Evolutionary conservation across 30 jellyfish, hydroid and myxozoan species (phyloP).

Genomic region (Calvadosia cruxmelitensis): DNA sequence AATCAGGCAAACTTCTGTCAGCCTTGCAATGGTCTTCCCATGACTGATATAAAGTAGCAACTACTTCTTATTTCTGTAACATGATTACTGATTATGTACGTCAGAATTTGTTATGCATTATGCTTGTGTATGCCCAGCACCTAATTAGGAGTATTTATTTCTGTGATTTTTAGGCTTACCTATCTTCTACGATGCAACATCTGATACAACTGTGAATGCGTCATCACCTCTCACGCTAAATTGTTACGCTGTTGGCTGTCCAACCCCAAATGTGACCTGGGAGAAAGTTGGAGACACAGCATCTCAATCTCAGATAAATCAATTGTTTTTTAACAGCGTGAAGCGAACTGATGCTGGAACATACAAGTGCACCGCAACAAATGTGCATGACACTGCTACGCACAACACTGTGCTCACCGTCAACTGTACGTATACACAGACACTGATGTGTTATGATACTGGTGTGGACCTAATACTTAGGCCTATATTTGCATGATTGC

Average conservation of each 20-base stretch:
- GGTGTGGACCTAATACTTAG: background rate
- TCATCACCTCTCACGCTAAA: background rate
- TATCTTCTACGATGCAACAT: background rate
- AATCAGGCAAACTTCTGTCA: no score
- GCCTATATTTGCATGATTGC: no score
- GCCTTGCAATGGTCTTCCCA: no score
- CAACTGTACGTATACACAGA: background rate
- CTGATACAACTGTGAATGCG: background rate
- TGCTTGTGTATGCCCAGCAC: no score
- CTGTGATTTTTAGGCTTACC: background rate
- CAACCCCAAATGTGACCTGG: background rate
- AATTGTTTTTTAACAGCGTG: no score
- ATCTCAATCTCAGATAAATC: background rate
- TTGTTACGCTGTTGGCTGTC: background rate
- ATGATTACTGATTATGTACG: no score
- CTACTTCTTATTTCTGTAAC: no score
- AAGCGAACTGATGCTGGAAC: background rate
- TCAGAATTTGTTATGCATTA: no score
- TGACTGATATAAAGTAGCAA: no score
- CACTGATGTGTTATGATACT: background rate
- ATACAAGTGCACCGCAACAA: background rate
- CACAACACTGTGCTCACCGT: background rate
- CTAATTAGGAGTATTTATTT: no score
- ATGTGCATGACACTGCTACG: background rate
- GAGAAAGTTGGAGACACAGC: background rate